Percentiles rank a stretch among this genome's conserved stretches.
Conservation (phyloP, 1,140 invertebrate genomes). For the Drosophila burlai region DNA sequence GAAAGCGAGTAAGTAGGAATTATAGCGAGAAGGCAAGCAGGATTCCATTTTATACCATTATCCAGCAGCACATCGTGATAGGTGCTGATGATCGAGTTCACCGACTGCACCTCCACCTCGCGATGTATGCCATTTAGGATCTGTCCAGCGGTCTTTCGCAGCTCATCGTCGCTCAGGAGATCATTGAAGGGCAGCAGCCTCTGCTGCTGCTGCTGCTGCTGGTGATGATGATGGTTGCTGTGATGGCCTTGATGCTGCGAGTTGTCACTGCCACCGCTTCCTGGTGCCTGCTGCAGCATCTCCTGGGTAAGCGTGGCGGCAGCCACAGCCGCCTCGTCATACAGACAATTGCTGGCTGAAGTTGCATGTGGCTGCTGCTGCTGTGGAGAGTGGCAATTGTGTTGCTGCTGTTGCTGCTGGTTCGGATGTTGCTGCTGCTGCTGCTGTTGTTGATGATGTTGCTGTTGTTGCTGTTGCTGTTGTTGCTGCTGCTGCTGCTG, state of each 20-base stretch:
- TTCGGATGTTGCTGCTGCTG: conserved; percentile 32
- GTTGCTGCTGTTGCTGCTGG: conserved; percentile 33
- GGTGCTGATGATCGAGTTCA: conserved; percentile 82
- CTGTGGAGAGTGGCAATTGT: conserved; percentile 43
- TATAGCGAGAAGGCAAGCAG: background rate
- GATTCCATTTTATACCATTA: conserved; percentile 63
- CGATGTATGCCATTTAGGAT: conserved; percentile 85
- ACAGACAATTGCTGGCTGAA: conserved; percentile 46
- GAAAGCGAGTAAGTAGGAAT: background rate
- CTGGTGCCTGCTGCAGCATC: conserved; percentile 60
- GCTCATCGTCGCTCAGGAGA: conserved; percentile 77
- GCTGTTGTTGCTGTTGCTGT: conserved; percentile 58
- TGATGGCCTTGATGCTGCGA: conserved; percentile 30
- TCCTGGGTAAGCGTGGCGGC: conserved; percentile 75
- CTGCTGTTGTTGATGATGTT: conserved; percentile 52
- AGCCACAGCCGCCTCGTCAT: conserved; percentile 77
- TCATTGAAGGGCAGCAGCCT: conserved; percentile 76
- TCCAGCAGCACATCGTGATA: conserved; percentile 81
- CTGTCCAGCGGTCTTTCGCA: conserved; percentile 85
- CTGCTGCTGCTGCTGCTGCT: conserved; percentile 47
- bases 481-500: conserved; percentile 61
- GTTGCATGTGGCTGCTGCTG: conserved; percentile 34
- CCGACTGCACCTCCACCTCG: conserved; percentile 85
- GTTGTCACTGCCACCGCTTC: background rate
- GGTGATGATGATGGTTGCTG: conserved; percentile 36